Evolutionary conservation across 64 coral and sea anemone species (phyloP).

Genomic region (Pocillopora damicornis): DNA sequence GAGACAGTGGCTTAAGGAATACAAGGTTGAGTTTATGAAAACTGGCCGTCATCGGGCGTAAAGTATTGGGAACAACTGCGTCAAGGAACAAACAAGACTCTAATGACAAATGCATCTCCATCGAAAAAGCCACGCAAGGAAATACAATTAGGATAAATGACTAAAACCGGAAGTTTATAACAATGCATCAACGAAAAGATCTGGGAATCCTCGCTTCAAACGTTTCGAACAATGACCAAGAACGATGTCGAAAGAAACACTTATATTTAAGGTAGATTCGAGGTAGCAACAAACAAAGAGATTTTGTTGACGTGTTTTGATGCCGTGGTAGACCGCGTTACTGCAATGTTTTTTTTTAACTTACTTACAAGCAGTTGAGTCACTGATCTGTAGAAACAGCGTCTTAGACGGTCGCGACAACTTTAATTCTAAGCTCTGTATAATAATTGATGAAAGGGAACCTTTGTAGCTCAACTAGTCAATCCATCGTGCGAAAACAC

Average conservation of each 20-base stretch:
- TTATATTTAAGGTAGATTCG: constrained; percentile 1
- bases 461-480: background rate
- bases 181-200: background rate
- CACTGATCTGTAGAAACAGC: constrained; percentile 31
- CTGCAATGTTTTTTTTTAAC: constrained; percentile 1
- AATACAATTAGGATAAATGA: constrained; percentile 7
- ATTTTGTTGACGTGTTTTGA: constrained; percentile 8
- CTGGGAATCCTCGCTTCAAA: background rate
- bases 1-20: constrained; percentile 39
- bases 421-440: constrained; percentile 12
- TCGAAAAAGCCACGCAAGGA: background rate
- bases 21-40: background rate
- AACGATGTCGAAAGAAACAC: background rate
- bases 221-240: background rate
- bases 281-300: constrained; percentile 9
- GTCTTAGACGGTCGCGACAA: constrained; percentile 30
- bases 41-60: constrained; percentile 21
- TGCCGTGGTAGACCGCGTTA: background rate
- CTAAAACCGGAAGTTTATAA: constrained; percentile 24
- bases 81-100: background rate
- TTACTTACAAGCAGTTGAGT: constrained; percentile 2
- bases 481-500: background rate
- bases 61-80: background rate
- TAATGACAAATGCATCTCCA: background rate
- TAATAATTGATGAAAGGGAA: constrained; percentile 28